Evolutionary conservation across 2,888 invertebrate species (phyloP).

Genomic region (Emmelina monodactyla): DNA sequence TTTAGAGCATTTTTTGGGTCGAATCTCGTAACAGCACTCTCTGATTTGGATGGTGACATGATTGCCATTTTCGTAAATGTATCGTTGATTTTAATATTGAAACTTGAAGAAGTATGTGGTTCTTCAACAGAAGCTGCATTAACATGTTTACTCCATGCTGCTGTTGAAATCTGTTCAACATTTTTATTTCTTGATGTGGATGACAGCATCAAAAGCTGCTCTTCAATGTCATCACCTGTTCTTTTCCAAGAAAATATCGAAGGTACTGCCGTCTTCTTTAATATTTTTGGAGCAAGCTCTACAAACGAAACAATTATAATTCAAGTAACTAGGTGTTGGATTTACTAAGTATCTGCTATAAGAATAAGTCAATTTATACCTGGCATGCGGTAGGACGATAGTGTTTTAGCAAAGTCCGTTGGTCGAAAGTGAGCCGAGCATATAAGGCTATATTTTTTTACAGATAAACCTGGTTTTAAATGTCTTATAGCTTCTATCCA

Average conservation of each 20-base stretch:
- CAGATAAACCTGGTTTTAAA: not conserved
- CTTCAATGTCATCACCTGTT: not conserved
- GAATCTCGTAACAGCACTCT: not conserved
- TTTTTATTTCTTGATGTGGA: not conserved
- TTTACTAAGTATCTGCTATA: not conserved
- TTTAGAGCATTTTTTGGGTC: not conserved
- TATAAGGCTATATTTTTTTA: not conserved
- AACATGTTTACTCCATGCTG: not conserved
- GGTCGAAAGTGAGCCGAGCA: not conserved
- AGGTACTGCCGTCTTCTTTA: not conserved
- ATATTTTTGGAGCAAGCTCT: not conserved
- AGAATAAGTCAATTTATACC: not conserved
- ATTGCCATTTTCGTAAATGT: not conserved
- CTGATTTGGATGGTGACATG: not conserved
- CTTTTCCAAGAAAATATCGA: not conserved
- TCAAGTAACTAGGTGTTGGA: not conserved
- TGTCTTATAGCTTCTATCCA: slow-evolving; percentile 2
- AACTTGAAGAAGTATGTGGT: not conserved
- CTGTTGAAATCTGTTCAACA: not conserved
- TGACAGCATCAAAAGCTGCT: not conserved
- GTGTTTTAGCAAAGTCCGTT: not conserved
- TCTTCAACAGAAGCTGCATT: not conserved
- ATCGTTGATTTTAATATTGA: not conserved
- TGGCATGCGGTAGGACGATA: not conserved
- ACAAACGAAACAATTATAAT: not conserved